These are phyloP conservation scores for Penelope pileata DNA, from an alignment of 2,113 vertebrate genomes.

Conservation along the genomic window DNA sequence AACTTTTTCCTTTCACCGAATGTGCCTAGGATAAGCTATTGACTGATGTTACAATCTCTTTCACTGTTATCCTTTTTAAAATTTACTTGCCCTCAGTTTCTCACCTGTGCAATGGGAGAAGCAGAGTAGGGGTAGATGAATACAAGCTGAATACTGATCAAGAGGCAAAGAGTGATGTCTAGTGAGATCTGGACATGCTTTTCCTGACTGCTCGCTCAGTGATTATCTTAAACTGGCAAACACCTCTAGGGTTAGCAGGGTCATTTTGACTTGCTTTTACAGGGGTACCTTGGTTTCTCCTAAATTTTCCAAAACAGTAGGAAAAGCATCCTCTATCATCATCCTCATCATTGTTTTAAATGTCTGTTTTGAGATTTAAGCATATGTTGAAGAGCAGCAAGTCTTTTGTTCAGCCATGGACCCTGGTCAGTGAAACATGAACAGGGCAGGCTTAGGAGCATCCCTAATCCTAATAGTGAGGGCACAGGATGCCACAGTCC, in stretches of 20 bases:
- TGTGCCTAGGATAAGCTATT: not conserved
- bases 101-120: not conserved
- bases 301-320: not conserved
- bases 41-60: not conserved
- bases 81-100: not conserved
- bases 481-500: not conserved
- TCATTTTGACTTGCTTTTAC: not conserved
- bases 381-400: not conserved
- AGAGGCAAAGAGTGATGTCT: not conserved
- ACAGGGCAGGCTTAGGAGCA: not conserved
- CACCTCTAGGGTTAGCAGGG: not conserved
- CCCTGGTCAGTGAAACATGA: not conserved
- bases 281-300: not conserved
- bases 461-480: not conserved
- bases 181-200: not conserved
- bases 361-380: not conserved
- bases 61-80: not conserved
- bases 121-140: not conserved
- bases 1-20: not conserved
- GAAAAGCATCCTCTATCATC: accelerated
- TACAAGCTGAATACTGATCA: not conserved
- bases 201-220: not conserved
- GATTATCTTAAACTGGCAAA: not conserved
- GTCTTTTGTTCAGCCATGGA: not conserved
- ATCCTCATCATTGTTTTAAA: not conserved